Evolutionary conservation across 2,888 invertebrate genomes (phyloP), one percentile per base, ranked within the genome.

Genomic region (Perithous albicinctus): DNA sequence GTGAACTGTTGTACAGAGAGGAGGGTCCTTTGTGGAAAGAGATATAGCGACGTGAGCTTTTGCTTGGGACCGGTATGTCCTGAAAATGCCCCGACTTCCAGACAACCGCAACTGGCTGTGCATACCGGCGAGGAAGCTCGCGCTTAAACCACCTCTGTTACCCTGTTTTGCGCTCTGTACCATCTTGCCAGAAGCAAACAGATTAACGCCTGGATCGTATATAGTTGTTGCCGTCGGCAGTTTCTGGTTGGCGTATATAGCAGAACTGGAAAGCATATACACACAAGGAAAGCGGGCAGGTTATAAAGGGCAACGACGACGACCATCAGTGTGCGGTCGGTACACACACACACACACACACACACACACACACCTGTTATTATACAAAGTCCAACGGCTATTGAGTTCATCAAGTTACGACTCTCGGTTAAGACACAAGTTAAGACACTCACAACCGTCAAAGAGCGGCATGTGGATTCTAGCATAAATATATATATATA

Each of bases 131-230:
- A 7, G 10, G n/a, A 73, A 61, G 23, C 35, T 35, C 38, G 18
- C 15, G 26, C 48, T 15, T 12, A 29, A 61, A 61, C 35, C 18
- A 67, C 48, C 56, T 29, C 54, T n/a, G 18, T 2, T 51, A 38
- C 56, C 41, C 54, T n/a, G 18, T 2, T 51, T 26, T 12, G 10
- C 61, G 41, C 32, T 26, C 23, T 41, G 29, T 38, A 38, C 66
- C 15, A 15, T 35, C 51, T 56, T 32, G 43, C 69, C 56, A 20
- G 69, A 54, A 56, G 74, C 74, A 80, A 80, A 80, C 69, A 64
- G 79, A 80, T 80, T 80, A 80, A 75, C 63, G 64, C 79, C 63
- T 56, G 63, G 69, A 56, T 75, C 54, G 67, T 46, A 46, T 43
- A n/a, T n/a, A 29, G 29, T 26, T 26, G 74, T 75, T 61, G 59